Conservation (phyloP, 1,140 invertebrate species). For the Drosophila nigromelanica region DNA sequence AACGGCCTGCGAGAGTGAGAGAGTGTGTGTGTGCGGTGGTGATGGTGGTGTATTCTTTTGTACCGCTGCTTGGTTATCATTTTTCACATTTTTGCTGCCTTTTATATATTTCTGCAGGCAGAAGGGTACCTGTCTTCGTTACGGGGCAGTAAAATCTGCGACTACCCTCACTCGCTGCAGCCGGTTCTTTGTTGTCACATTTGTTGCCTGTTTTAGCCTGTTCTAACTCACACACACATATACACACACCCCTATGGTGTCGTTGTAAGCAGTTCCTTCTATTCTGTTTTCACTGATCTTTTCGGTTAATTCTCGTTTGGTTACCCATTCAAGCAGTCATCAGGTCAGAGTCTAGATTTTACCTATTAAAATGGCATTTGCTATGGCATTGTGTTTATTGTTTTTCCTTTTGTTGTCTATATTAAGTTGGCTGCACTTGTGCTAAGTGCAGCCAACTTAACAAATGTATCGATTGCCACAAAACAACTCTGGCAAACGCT, state of each 20-base stretch:
- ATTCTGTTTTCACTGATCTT: conserved; percentile 27
- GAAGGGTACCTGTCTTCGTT: conserved; percentile 41
- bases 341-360: conserved; percentile 13
- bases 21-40: conserved; percentile 7
- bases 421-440: conserved; percentile 2
- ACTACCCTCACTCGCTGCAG: conserved; percentile 21
- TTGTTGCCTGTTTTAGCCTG: conserved; percentile 13
- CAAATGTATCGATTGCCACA: background rate
- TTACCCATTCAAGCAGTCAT: conserved; percentile 4
- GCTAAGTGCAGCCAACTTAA: conserved; percentile 14
- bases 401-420: background rate
- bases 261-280: background rate
- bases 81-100: conserved; percentile 24
- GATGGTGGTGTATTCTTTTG: conserved; percentile 50
- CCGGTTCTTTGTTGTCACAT: conserved; percentile 26
- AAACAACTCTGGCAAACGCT: background rate
- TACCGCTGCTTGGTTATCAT: conserved; percentile 28
- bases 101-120: conserved; percentile 19
- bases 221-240: background rate
- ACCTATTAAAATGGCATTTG: background rate
- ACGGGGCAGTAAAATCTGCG: conserved; percentile 38
- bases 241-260: conserved; percentile 24
- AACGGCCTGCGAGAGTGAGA: conserved; percentile 24
- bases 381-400: background rate
- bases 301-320: conserved; percentile 11